These are phyloP conservation scores for Toxostoma redivivum DNA, from an alignment of 2,113 vertebrate species.

Conservation along the genomic window DNA sequence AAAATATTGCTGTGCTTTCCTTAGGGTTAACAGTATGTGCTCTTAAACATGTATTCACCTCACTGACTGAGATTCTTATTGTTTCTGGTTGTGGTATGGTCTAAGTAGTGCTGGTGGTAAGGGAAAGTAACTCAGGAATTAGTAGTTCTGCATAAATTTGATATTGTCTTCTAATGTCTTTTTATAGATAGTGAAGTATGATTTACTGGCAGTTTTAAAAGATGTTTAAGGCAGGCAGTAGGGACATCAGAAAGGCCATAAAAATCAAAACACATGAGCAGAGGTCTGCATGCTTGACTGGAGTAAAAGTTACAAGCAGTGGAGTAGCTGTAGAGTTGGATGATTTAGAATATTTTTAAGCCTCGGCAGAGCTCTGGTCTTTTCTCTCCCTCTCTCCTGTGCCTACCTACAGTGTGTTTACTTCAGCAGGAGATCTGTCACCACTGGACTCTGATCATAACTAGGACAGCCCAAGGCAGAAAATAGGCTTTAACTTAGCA, in stretches of 20 bases:
- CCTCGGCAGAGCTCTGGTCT: neutral
- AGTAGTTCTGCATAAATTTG: neutral
- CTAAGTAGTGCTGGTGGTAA: neutral
- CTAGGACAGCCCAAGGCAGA: neutral
- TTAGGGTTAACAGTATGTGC: neutral
- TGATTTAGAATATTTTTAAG: slow-evolving; percentile 46
- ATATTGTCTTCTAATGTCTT: neutral
- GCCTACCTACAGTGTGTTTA: neutral
- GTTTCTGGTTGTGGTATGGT: neutral
- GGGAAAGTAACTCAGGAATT: neutral
- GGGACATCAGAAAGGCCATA: slow-evolving; percentile 7
- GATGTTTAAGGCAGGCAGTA: slow-evolving; percentile 20
- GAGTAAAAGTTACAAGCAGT: slow-evolving; percentile 18
- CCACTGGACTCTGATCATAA: neutral
- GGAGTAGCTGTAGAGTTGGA: neutral
- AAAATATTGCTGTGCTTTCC: neutral
- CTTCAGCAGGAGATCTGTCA: neutral
- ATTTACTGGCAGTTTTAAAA: slow-evolving; percentile 18
- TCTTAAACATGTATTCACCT: neutral
- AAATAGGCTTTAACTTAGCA: slow-evolving; percentile 2
- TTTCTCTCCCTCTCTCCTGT: neutral
- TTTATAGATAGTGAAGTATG: neutral
- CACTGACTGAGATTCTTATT: neutral
- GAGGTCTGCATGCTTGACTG: slow-evolving; percentile 21
- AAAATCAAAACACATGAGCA: neutral